Evolutionary conservation across 2,113 vertebrate species (phyloP), one percentile per base, ranked within the genome.

Genomic region (Percina caprodes): DNA sequence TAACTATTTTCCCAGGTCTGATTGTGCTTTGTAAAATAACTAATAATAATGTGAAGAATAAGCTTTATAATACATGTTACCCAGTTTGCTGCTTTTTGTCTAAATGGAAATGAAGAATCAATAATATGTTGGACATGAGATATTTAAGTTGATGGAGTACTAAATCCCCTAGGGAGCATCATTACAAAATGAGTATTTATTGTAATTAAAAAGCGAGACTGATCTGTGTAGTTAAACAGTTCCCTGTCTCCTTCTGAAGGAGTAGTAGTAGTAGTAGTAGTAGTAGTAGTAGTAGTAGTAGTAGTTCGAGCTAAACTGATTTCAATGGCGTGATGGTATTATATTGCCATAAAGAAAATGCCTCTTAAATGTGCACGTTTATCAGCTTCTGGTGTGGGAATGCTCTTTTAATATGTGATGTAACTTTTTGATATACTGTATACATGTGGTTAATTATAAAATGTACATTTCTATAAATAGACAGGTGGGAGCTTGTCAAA

Each of bases 81-180:
- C 14, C 0, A 66, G 5, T 80, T 82, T 79, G 62, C 75, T 83
- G 74, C 74, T 87, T 62, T 85, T 80, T 83, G 24, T 66, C 16
- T 49, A 45, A 63, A 72, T 72, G 39, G 67, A 80, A 68, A 90
- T 89, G 52, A 86, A 86, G 45, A 86, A 63, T 83, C 65, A 24
- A 8, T 59, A 42, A 45, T 79, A 18, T 80, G n/a, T 74, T 62
- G 4, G 13, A 72, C 13, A 8, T 21, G 2, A 56, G 74, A 39
- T n/a, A 24, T 67, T 60, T 56, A 42, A 49, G 7, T 14, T 49
- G 26, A 8, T 48, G 33, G 14, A 72, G 42, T 24, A 23, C 8
- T 16, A 56, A 19, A 23, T 18, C 16, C 30, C 12, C 16, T 11
- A 52, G 45, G 1, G 49, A 71, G 30, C 10, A 74, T 84, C 21